A percentile compares a stretch with the other conserved stretches of the same genome.
These are phyloP conservation scores for Parus major DNA, from an alignment of 2,113 vertebrate species.

Conservation along the genomic window DNA sequence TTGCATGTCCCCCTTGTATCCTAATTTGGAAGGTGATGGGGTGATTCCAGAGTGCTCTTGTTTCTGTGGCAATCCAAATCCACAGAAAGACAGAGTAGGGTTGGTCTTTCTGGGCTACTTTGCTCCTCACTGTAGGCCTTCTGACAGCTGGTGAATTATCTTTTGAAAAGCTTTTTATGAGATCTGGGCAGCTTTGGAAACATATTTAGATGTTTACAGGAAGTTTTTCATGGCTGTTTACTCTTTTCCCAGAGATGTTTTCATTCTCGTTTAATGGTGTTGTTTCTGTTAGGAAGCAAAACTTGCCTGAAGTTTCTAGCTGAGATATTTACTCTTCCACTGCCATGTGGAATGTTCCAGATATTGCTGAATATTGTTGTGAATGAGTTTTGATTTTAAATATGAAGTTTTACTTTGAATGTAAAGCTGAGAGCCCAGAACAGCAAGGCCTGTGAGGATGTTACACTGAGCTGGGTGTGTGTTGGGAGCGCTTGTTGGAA, in stretches of 20 bases:
- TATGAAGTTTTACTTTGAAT: not conserved
- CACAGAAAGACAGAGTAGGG: not conserved
- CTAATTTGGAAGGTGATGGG: not conserved
- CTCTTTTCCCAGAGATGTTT: conserved; percentile 54
- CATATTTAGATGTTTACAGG: conserved; percentile 19
- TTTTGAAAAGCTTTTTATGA: conserved; percentile 56
- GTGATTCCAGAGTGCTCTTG: not conserved
- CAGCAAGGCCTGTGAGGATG: not conserved
- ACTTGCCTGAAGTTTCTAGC: not conserved
- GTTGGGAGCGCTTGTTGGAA: not conserved
- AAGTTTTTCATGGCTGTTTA: conserved; percentile 41
- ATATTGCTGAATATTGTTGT: not conserved
- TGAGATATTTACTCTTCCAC: not conserved
- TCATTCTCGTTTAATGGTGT: conserved; percentile 14
- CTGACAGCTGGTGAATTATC: conserved; percentile 66
- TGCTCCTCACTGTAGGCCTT: conserved; percentile 6
- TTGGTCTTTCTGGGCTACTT: conserved; percentile 34
- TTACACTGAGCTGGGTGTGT: not conserved
- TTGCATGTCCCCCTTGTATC: not conserved
- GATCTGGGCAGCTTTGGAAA: conserved; percentile 28
- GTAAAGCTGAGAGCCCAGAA: not conserved
- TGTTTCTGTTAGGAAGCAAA: conserved; percentile 57
- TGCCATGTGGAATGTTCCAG: conserved; percentile 22
- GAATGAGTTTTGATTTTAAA: not conserved
- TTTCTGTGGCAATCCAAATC: conserved; percentile 14